Conservation (phyloP, 2,113 vertebrate genomes). For the Meles meles region DNA sequence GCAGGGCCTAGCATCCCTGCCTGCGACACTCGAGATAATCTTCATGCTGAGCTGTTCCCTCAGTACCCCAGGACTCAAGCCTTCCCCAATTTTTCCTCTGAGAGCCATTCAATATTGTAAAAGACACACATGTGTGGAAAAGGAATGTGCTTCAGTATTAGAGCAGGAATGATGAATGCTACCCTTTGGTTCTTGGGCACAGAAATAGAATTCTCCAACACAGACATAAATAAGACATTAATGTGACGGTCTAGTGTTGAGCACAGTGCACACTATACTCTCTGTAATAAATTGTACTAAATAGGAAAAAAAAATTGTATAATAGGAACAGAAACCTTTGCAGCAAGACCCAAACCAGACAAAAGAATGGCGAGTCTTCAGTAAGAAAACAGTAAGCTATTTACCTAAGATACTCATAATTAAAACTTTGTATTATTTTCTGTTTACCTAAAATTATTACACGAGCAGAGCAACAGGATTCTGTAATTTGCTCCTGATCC, state of each 20-base stretch:
- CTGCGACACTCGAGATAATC: neutral
- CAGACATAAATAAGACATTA: neutral
- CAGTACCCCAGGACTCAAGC: neutral
- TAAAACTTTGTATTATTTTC: neutral
- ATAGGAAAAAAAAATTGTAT: neutral
- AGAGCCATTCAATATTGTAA: neutral
- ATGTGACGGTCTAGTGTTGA: neutral
- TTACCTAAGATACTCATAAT: neutral
- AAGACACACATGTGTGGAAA: neutral
- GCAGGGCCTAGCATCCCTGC: no score
- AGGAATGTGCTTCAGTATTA: neutral
- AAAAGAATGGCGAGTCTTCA: neutral
- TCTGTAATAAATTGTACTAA: neutral
- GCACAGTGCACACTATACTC: neutral
- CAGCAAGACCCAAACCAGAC: neutral
- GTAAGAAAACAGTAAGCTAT: neutral
- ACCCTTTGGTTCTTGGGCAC: neutral
- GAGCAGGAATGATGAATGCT: neutral
- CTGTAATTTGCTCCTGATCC: neutral
- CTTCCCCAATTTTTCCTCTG: neutral
- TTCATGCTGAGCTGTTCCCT: neutral
- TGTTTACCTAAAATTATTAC: neutral
- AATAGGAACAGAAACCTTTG: neutral
- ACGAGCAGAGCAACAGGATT: neutral
- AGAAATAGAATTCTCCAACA: neutral